A percentile compares a stretch with the other conserved stretches of the same genome.
Evolutionary conservation across 2,797 vertebrate species (phyloP).

Genomic region (Enteromius paludinosus): DNA sequence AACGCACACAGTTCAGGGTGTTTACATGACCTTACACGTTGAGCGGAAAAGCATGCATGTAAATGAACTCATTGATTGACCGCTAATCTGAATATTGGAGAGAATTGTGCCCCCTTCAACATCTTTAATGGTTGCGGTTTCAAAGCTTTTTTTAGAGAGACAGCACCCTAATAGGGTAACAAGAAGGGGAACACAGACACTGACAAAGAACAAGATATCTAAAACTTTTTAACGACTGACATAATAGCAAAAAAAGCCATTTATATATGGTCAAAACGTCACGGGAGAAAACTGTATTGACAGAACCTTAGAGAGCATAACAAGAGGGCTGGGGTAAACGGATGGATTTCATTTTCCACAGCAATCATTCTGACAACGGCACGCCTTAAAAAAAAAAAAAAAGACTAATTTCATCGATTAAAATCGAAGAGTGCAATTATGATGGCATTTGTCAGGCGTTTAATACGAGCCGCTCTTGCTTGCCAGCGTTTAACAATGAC

Average conservation of each 20-base stretch:
- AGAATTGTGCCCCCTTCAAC: neutral
- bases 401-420: slow-evolving; percentile 75
- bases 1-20: slow-evolving; percentile 1
- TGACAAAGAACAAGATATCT: slow-evolving; percentile 22
- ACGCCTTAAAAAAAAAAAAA: slow-evolving; percentile 73
- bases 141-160: slow-evolving; percentile 28
- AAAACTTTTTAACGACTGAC: slow-evolving; percentile 25
- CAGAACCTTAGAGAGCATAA: slow-evolving; percentile 21
- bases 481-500: slow-evolving; percentile 74
- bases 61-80: slow-evolving; percentile 10
- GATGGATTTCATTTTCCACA: slow-evolving; percentile 68
- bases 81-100: neutral
- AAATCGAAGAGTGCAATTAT: slow-evolving; percentile 70
- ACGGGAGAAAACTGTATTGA: slow-evolving; percentile 30
- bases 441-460: slow-evolving; percentile 73
- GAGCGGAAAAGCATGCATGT: neutral
- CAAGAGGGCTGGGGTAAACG: slow-evolving; percentile 50
- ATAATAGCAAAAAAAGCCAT: slow-evolving; percentile 30
- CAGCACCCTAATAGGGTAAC: slow-evolving; percentile 12
- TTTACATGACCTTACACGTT: slow-evolving; percentile 9
- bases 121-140: neutral
- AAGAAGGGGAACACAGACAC: slow-evolving; percentile 1
- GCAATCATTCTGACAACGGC: slow-evolving; percentile 69
- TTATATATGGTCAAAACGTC: slow-evolving; percentile 15
- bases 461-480: slow-evolving; percentile 74